Evolutionary conservation across 1,140 invertebrate species (phyloP), one percentile per base, ranked within the genome.

Genomic region (Pinna nobilis): DNA sequence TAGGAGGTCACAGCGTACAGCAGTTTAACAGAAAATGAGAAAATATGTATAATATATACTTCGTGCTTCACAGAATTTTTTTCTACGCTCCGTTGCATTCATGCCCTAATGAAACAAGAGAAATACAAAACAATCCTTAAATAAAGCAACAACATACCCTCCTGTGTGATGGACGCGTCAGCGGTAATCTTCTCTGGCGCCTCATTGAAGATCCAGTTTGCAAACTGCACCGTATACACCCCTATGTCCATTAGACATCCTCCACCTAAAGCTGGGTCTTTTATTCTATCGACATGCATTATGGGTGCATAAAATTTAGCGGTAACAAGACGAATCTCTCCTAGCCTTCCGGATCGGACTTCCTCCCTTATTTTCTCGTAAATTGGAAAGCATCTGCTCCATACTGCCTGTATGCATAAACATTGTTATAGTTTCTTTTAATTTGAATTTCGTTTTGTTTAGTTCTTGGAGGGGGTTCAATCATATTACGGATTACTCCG

Each of bases 231-330:
- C 3, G 90, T 86, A 84, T 98, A 98, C 30, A 96, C 90, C 0
- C 96, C 96, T 49, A 97, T 89, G 86, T 97, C 95, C 20, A 97
- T 87, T 32, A 95, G 87, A 0, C 93, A 93, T 3, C 96, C 94
- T 7, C 95, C 96, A 2, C 95, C 95, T 2, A 95, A 74, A 5
- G 82, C 91, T 83, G 88, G 94, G 44, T 91, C 89, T 53, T 69
- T 69, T 15, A 83, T 23, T 80, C 94, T 90, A 13, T 93, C 91
- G 2, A 93, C 84, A 6, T 90, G 68, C 3, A 78, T 70, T 30
- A 94, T 86, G 9, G 87, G 82, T 25, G 92, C 88, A 32, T 95
- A 94, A 85, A 96, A 95, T 37, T 90, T 90, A 7, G 91, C 92
- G 51, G 92, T 90, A 1, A 96, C 91, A 77, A 80, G 51, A 3